Evolutionary conservation across 1,140 invertebrate genomes (phyloP).

Genomic region (Globodera rostochiensis): DNA sequence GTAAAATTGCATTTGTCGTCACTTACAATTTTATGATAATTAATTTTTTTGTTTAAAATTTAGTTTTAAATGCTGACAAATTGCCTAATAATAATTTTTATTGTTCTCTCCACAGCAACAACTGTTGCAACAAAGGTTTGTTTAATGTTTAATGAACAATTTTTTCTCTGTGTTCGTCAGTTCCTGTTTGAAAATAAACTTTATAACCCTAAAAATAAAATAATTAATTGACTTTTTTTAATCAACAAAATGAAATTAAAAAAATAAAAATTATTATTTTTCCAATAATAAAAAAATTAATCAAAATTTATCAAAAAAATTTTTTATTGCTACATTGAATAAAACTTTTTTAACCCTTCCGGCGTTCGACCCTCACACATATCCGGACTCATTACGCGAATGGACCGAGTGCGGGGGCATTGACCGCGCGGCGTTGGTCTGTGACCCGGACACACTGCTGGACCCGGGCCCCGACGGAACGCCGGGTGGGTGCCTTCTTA

Average conservation of each 20-base stretch:
- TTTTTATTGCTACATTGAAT: no score
- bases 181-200: no score
- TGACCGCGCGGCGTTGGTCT: conserved; percentile 7
- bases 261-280: no score
- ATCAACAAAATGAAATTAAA: no score
- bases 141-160: no score
- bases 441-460: conserved; percentile 17
- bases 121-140: neutral
- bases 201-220: no score
- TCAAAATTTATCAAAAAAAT: no score
- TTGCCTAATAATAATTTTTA: neutral
- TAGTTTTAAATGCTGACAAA: neutral
- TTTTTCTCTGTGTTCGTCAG: no score
- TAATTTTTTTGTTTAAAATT: neutral
- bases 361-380: neutral
- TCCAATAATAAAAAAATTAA: no score
- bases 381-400: conserved; percentile 14
- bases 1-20: neutral
- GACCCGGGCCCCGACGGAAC: neutral
- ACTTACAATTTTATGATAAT: neutral
- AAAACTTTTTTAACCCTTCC: neutral
- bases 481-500: neutral
- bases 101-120: neutral
- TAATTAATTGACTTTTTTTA: no score
- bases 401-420: conserved; percentile 15